Evolutionary conservation across 2,888 invertebrate species (phyloP), one percentile per base, ranked within the genome.

Genomic region (Drosophila pegasa): DNA sequence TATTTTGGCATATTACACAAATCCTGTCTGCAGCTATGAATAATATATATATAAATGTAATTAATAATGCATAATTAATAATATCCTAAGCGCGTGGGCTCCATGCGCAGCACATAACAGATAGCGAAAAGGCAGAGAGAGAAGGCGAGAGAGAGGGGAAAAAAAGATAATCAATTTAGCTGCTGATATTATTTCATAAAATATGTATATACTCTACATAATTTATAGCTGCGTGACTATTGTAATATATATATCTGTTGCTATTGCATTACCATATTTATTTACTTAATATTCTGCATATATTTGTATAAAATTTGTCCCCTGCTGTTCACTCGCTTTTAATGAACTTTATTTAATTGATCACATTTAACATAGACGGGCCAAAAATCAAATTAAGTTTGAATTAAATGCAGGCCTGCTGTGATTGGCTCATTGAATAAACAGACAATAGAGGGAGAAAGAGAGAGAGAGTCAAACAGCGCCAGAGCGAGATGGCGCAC

Each of bases 311-410:
- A 33, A 33, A 43, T 16, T 29, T 31, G 16, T 22, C 12, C 22
- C 22, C 3, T 22, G 31, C 9, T 22, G 54, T 12, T 1, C 55
- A 33, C 16, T 29, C n/a, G 3, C 7, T 35, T 5, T 33, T 48
- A 54, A 50, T 60, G 45, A 50, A 14, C 27, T 43, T 33, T 48
- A 47, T 54, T 68, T 57, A 60, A 68, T 59, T 68, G 63, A 48
- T 29, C 59, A 40, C 29, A 59, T 62, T 59, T 56, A 60, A 65
- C 37, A 48, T 56, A 55, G 54, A 25, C 31, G 61, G 8, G 51
- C 22, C 70, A 61, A 18, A 50, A 50, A 58, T 60, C 3, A 31
- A 74, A 62, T 74, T 61, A 60, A 25, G 12, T 10, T 54, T 40
- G 29, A 12, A 52, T 60, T 54, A 59, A 64, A 38, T 38, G 29